These are phyloP conservation scores for Syrmaticus mikado DNA, from an alignment of 2,113 vertebrate species.

Conservation along the genomic window DNA sequence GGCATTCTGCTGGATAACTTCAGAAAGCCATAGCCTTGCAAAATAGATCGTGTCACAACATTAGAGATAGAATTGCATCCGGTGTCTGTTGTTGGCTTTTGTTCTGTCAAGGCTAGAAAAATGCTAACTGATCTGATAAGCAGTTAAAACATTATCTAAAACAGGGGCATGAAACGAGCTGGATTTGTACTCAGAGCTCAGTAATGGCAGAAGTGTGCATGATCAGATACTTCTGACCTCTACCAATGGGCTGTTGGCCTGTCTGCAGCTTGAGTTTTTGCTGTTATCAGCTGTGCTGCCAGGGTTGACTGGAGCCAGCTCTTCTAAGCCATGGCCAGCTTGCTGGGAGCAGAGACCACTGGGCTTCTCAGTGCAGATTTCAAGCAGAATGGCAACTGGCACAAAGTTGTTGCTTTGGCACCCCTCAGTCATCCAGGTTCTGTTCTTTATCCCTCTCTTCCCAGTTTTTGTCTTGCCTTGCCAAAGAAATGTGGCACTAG, in stretches of 20 bases:
- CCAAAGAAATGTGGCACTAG: constrained; percentile 55
- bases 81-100: background rate
- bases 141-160: background rate
- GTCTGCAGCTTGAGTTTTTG: background rate
- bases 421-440: constrained; percentile 57
- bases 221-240: constrained; percentile 5
- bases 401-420: constrained; percentile 42
- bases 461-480: constrained; percentile 58
- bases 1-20: constrained; percentile 4
- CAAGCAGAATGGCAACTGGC: constrained; percentile 59
- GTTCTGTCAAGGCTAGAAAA: constrained; percentile 24
- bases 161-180: background rate
- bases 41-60: background rate
- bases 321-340: constrained; percentile 52
- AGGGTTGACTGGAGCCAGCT: constrained; percentile 23
- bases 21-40: background rate
- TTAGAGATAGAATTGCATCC: constrained; percentile 19
- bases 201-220: background rate
- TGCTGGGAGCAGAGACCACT: constrained; percentile 46
- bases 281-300: constrained; percentile 48
- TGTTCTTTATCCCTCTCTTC: constrained; percentile 66
- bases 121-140: background rate
- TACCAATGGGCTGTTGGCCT: background rate
- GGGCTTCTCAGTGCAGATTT: constrained; percentile 52
- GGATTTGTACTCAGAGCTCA: background rate